These are phyloP conservation scores for Apotomis betuletana DNA, from an alignment of 2,888 invertebrate species.

Conservation along the genomic window DNA sequence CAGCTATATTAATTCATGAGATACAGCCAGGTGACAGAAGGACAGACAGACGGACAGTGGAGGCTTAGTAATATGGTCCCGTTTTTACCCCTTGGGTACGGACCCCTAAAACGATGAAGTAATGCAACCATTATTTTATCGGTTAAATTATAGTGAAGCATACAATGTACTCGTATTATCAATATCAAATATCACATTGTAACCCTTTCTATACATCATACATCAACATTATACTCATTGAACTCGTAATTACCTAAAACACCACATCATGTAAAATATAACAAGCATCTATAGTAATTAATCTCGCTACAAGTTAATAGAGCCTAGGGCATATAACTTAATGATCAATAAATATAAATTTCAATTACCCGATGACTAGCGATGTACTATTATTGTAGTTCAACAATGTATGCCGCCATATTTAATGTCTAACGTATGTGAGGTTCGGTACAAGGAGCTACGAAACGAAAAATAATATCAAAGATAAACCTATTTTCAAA, in stretches of 20 bases:
- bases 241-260: not conserved
- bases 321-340: slow-evolving; percentile 24
- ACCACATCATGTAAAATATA: slow-evolving; percentile 7
- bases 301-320: slow-evolving; percentile 24
- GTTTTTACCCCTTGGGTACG: too few relatives aligned
- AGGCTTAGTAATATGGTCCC: too few relatives aligned
- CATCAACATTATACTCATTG: not conserved
- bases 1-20: too few relatives aligned
- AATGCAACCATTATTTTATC: too few relatives aligned
- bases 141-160: too few relatives aligned
- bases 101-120: too few relatives aligned
- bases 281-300: slow-evolving; percentile 30
- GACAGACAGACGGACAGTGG: too few relatives aligned
- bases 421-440: slow-evolving; percentile 38
- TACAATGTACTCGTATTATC: too few relatives aligned
- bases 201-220: not conserved
- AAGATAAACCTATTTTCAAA: too few relatives aligned
- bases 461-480: not conserved
- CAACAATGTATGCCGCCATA: slow-evolving; percentile 27
- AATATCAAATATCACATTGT: too few relatives aligned
- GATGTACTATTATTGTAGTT: slow-evolving; percentile 14
- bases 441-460: slow-evolving; percentile 20
- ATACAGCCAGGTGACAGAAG: too few relatives aligned
- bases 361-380: slow-evolving; percentile 38
- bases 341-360: slow-evolving; percentile 40